Conservation (phyloP, 2,113 vertebrate species). For the Pungitius pungitius region DNA sequence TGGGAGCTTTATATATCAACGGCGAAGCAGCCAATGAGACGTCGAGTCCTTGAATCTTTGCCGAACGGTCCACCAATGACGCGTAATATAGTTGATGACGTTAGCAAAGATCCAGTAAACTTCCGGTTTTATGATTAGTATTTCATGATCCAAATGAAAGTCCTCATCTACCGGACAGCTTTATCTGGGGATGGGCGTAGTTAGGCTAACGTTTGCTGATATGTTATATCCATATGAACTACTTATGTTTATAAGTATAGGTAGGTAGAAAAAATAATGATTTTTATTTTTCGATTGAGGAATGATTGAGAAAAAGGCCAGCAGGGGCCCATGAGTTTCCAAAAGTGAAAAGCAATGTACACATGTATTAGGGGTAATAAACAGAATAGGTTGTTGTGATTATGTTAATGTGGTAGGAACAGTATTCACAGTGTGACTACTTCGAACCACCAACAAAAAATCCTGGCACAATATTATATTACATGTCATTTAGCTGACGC, state of each 20-base stretch:
- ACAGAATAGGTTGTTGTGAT: neutral
- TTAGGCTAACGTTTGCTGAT: neutral
- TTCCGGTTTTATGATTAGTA: conserved; percentile 26
- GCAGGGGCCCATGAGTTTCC: neutral
- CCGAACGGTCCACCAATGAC: conserved; percentile 62
- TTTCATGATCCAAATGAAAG: conserved; percentile 31
- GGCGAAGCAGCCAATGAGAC: conserved; percentile 71
- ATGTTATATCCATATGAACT: neutral
- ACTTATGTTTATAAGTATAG: no score
- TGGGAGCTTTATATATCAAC: conserved; percentile 58
- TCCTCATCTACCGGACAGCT: conserved; percentile 21
- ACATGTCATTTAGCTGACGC: no score
- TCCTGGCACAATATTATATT: no score
- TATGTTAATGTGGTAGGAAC: neutral
- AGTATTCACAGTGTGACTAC: neutral
- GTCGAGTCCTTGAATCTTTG: neutral
- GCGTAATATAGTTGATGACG: neutral
- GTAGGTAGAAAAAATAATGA: neutral
- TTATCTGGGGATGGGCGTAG: neutral
- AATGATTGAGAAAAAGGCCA: neutral
- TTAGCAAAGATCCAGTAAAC: neutral
- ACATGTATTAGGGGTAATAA: neutral
- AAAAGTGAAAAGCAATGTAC: neutral
- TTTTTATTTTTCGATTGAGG: no score
- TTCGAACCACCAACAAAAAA: neutral